These are phyloP conservation scores for Neodontobutis hainanensis DNA, from an alignment of 2,113 vertebrate species.

Conservation along the genomic window DNA sequence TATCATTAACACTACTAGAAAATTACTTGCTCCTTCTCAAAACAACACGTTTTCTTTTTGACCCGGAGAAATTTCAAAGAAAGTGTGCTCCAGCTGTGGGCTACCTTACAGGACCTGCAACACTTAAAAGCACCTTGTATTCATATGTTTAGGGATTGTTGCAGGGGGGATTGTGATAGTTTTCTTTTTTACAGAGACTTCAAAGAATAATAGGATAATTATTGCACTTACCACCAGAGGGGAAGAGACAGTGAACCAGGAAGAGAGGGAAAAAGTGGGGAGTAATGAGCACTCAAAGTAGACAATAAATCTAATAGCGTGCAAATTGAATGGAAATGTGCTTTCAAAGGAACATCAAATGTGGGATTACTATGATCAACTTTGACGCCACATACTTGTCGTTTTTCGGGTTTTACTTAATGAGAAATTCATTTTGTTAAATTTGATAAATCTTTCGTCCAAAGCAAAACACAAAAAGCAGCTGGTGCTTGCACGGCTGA, in stretches of 20 bases:
- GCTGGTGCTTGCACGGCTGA: constrained; percentile 76
- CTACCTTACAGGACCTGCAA: constrained; percentile 51
- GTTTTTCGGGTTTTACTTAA: constrained; percentile 36
- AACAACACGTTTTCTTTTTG: constrained; percentile 49
- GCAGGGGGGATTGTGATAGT: constrained; percentile 34
- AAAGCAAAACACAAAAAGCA: constrained; percentile 67
- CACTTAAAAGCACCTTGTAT: constrained; percentile 56
- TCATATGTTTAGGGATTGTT: constrained; percentile 58
- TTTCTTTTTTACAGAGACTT: constrained; percentile 52
- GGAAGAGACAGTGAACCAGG: constrained; percentile 33
- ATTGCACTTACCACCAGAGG: constrained; percentile 69
- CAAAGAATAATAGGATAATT: constrained; percentile 76
- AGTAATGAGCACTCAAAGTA: constrained; percentile 67
- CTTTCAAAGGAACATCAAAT: constrained; percentile 60
- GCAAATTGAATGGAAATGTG: constrained; percentile 67
- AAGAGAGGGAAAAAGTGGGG: constrained; percentile 20
- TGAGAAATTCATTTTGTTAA: constrained; percentile 38
- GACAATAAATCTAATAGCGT: constrained; percentile 71
- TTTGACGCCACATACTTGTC: constrained; percentile 44
- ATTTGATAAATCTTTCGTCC: constrained; percentile 20
- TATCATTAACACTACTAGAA: constrained; percentile 35
- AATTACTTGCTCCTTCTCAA: constrained; percentile 28
- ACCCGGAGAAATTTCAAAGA: constrained; percentile 59
- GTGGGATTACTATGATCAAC: constrained; percentile 63
- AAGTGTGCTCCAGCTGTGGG: constrained; percentile 47